Evolutionary conservation across 2,888 invertebrate species (phyloP), one percentile per base, ranked within the genome.

Genomic region (Salticus scenicus): DNA sequence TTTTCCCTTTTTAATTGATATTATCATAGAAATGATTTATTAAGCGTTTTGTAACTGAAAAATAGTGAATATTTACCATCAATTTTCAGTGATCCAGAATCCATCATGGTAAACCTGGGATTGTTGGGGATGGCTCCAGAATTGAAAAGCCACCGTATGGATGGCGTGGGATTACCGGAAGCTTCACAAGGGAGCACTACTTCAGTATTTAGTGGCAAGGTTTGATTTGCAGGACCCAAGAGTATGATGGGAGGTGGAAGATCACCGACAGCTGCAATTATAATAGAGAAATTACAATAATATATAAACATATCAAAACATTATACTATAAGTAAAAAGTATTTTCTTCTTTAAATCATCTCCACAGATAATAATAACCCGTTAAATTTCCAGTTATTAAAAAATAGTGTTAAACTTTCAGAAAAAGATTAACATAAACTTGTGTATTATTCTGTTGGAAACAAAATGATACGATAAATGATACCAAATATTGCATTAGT

Each of bases 151-250:
- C 97, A 97, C 82, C 94, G 93, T 71, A 96, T 93, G 88, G 93
- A 93, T 0, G 95, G 94, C 88, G 94, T 94, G 67, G 95, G 94
- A 83, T 93, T 94, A 0, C 96, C 96, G 88, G 93, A 93, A 0
- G 95, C 95, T 88, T 95, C 94, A 90, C 97, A 97, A 30, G 95
- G 95, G 89, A 97, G 91, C 88, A 94, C 94, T 14, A 96, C 96
- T 89, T 94, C 93, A 88, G 94, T 94, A 88, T 94, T 94, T 77
- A 95, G 92, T 17, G 95, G 94, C 51, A 96, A 91, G 0, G 97
- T 97, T 92, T 96, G 96, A 92, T 97, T 97, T 87, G 95, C 94
- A 4, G 97, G 96, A 0, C 96, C 96, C 88, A 95, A 93, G 91
- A 95, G 94, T 89, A 97, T 96, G 89, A 96, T 94, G 66, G 97